Percentiles rank a stretch among this genome's conserved stretches.
These are phyloP conservation scores for Microtus richardsoni DNA, from an alignment of 2,113 vertebrate genomes.

Conservation along the genomic window DNA sequence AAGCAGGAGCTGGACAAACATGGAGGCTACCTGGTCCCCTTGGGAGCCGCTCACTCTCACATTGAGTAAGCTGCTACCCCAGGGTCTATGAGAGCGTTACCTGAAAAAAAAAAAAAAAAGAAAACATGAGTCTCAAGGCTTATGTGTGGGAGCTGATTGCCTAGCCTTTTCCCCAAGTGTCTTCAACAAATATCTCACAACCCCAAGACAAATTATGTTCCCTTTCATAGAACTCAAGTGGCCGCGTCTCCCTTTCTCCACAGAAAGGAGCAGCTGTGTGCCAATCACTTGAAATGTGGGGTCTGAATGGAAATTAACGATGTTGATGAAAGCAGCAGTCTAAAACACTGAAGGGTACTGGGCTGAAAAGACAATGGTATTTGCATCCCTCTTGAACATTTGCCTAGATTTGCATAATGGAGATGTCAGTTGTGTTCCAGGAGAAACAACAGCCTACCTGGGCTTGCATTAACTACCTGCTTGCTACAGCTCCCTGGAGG, in stretches of 20 bases:
- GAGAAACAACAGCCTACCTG: constrained; percentile 64
- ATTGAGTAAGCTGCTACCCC: background rate
- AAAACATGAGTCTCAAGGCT: background rate
- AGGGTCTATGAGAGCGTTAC: background rate
- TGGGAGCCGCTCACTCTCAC: background rate
- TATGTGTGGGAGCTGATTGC: constrained; percentile 41
- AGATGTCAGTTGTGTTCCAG: constrained; percentile 62
- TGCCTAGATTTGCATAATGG: constrained; percentile 60
- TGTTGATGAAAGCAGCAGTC: constrained; percentile 54
- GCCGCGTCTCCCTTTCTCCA: background rate
- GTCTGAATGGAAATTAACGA: constrained; percentile 66
- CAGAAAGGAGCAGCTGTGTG: background rate
- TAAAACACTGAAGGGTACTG: constrained; percentile 54
- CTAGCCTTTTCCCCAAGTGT: constrained; percentile 63
- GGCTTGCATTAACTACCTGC: constrained; percentile 3
- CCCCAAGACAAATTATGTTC: constrained; percentile 54
- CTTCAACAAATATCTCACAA: constrained; percentile 43
- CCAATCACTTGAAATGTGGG: constrained; percentile 32
- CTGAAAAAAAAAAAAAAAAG: too few species aligned
- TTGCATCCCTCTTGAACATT: constrained; percentile 64
- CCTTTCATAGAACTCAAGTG: constrained; percentile 59
- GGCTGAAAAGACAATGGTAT: constrained; percentile 55
- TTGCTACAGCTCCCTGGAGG: background rate
- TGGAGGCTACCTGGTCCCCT: background rate
- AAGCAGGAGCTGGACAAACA: accelerated